These are phyloP conservation scores for Daphoenositta chrysoptera DNA, from an alignment of 2,113 vertebrate genomes.

Conservation along the genomic window DNA sequence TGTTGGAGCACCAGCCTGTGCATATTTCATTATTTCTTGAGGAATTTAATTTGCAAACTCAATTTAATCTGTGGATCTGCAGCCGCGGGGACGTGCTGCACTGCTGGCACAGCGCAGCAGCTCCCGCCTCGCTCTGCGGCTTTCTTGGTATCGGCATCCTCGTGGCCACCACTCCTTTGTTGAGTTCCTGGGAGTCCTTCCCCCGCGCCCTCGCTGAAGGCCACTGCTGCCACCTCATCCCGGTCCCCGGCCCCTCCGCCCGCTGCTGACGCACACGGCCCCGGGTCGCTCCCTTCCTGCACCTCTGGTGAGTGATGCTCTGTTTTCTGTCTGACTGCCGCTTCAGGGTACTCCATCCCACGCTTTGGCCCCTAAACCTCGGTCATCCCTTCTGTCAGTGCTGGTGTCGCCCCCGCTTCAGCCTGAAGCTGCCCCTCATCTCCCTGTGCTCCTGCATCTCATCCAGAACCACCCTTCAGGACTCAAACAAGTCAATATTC, in stretches of 20 bases:
- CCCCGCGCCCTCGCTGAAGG: not conserved
- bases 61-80: not conserved
- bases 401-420: not conserved
- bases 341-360: rapidly evolving
- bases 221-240: not conserved
- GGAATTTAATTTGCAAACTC: not conserved
- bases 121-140: not conserved
- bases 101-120: not conserved
- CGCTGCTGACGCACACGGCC: not conserved
- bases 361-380: not conserved
- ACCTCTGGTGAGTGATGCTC: rapidly evolving
- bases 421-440: not conserved
- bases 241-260: rapidly evolving
- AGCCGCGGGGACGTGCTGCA: rapidly evolving
- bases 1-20: not conserved
- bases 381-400: not conserved
- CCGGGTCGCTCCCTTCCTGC: rapidly evolving
- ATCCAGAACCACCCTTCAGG: not conserved
- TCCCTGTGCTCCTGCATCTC: not conserved
- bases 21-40: not conserved
- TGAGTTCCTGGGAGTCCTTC: not conserved
- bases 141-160: rapidly evolving
- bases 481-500: not conserved
- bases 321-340: rapidly evolving
- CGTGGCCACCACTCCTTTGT: not conserved